These are phyloP conservation scores for Hydrolagus colliei DNA, from an alignment of 2,797 vertebrate species.

Conservation along the genomic window DNA sequence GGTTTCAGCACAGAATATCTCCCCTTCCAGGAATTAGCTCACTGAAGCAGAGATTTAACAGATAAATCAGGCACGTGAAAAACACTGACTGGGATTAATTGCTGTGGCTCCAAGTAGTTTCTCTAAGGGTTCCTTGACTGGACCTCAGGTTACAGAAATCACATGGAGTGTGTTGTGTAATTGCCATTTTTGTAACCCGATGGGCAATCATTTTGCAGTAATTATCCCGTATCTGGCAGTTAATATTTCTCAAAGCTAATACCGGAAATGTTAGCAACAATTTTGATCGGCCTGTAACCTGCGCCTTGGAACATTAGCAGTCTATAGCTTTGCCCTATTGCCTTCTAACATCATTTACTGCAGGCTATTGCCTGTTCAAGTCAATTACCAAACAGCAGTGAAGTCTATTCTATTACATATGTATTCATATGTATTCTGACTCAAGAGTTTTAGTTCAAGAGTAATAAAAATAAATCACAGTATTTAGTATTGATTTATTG, in stretches of 20 bases:
- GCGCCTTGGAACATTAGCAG: not conserved
- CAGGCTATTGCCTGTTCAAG: not conserved
- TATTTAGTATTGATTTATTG: not conserved
- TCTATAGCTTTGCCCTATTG: not conserved
- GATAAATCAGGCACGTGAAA: not conserved
- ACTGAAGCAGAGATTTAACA: not conserved
- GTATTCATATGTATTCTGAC: not conserved
- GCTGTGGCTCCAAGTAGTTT: not conserved
- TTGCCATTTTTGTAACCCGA: constrained; percentile 11
- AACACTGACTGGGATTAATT: constrained; percentile 18
- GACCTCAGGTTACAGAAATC: not conserved
- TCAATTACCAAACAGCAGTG: not conserved
- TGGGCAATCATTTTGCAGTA: constrained; percentile 9
- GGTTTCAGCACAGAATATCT: no score
- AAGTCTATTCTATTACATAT: no score
- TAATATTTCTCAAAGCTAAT: constrained; percentile 5
- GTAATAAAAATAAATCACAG: not conserved
- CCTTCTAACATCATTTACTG: not conserved
- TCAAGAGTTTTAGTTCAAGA: not conserved
- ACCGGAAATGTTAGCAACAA: not conserved
- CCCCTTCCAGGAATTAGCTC: constrained; percentile 7
- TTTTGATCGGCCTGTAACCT: not conserved
- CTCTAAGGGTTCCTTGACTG: not conserved
- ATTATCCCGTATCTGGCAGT: constrained; percentile 1
- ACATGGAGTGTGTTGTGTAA: not conserved